phyloP scores from a whole-genome alignment of 2,113 vertebrate genomes.

The Megatriorchis doriae region DNA sequence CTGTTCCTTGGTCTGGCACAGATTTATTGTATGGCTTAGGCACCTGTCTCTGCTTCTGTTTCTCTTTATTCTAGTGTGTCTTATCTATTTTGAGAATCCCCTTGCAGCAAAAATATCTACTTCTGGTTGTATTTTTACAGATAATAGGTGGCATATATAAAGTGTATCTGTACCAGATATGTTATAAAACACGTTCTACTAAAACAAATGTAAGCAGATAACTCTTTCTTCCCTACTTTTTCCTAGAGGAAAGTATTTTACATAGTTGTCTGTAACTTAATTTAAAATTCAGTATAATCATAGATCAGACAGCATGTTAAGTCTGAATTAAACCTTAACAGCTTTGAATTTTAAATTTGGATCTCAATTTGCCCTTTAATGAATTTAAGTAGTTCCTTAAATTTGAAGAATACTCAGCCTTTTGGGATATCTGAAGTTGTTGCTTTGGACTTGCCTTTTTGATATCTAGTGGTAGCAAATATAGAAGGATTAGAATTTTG shows the following conservation, averaged over 20 bases:
- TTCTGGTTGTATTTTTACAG: background rate
- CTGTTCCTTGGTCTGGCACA: background rate
- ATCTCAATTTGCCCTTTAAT: background rate
- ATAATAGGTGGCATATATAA: background rate
- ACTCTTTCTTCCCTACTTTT: background rate
- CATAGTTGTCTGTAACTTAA: background rate
- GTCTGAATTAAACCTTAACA: background rate
- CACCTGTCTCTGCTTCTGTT: background rate
- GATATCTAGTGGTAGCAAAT: background rate
- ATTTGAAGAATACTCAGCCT: background rate
- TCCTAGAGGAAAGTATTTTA: background rate
- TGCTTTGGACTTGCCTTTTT: background rate
- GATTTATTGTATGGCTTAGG: background rate
- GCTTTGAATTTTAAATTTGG: slow-evolving; percentile 15
- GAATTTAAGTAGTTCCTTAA: background rate
- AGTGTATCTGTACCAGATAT: background rate
- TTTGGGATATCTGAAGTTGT: background rate
- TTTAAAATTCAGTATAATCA: background rate
- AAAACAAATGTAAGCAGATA: background rate
- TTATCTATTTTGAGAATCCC: background rate
- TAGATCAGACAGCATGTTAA: background rate
- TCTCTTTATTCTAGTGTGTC: background rate
- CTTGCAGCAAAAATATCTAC: background rate
- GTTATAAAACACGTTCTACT: background rate
- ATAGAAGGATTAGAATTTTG: background rate